A percentile compares a stretch with the other conserved stretches of the same genome.
Conservation (phyloP, 2,797 vertebrate genomes). For the Premnoplex brunnescens region DNA sequence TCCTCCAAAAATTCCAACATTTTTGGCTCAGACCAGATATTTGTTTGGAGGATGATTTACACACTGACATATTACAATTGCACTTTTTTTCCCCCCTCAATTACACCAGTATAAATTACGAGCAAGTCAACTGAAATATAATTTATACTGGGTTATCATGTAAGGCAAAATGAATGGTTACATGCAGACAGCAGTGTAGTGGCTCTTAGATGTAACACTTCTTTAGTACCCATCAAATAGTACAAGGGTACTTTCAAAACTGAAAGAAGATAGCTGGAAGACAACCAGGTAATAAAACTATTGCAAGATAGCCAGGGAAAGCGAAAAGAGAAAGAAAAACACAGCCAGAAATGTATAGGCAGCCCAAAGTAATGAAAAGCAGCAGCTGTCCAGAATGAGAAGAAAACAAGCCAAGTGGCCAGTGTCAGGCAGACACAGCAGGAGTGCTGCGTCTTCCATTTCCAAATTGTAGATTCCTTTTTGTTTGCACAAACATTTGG, state of each 20-base stretch:
- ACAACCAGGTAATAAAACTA: neutral
- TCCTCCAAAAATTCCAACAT: neutral
- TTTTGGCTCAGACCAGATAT: neutral
- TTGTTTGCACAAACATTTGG: neutral
- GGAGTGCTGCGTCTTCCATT: neutral
- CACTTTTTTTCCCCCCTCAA: neutral
- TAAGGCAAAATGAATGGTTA: neutral
- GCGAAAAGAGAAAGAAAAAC: no score
- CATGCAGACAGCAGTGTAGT: neutral
- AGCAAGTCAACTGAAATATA: neutral
- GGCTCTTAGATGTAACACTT: neutral
- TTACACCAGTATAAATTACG: neutral
- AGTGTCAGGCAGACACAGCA: neutral
- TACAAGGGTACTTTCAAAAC: neutral
- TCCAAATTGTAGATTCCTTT: neutral
- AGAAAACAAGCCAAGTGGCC: neutral
- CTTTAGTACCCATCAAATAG: neutral
- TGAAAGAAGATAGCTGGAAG: neutral
- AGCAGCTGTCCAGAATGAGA: neutral
- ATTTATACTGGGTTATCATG: neutral
- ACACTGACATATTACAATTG: fast-evolving
- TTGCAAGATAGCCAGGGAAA: neutral
- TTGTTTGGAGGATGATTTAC: neutral
- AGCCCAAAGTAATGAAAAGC: neutral
- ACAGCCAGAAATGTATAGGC: neutral